phyloP scores from a whole-genome alignment of 2,888 invertebrate species.

The Stenolophus ochropezus region DNA sequence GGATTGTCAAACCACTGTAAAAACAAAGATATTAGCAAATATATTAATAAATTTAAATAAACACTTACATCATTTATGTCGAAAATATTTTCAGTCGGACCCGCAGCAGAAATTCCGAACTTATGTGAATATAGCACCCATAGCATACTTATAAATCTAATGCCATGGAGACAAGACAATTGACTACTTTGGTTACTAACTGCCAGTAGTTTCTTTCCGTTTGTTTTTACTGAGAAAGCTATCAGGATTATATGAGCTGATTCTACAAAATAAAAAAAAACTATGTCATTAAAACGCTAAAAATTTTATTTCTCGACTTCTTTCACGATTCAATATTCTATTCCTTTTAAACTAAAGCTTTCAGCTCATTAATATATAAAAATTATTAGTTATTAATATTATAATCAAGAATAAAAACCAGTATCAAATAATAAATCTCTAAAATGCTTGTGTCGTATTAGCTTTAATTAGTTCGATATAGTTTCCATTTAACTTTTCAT shows the following conservation, averaged over 20 bases:
- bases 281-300: too few relatives aligned
- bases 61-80: slow-evolving; percentile 7
- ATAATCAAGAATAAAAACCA: too few relatives aligned
- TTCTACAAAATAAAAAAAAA: slow-evolving; percentile 56
- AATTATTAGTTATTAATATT: too few relatives aligned
- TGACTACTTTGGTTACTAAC: slow-evolving; percentile 70
- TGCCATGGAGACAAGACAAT: slow-evolving; percentile 73
- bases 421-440: too few relatives aligned
- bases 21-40: not conserved
- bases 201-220: slow-evolving; percentile 71
- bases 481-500: too few relatives aligned
- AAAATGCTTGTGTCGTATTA: too few relatives aligned
- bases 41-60: not conserved
- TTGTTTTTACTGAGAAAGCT: slow-evolving; percentile 72
- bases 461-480: too few relatives aligned
- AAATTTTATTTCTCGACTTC: too few relatives aligned
- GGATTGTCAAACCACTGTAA: not conserved
- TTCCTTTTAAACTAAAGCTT: too few relatives aligned
- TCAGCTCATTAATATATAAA: too few relatives aligned
- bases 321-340: too few relatives aligned
- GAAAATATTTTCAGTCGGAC: slow-evolving; percentile 16
- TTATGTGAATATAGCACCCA: slow-evolving; percentile 74
- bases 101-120: slow-evolving; percentile 49
- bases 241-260: slow-evolving; percentile 61
- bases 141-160: slow-evolving; percentile 73